Conservation (phyloP, 2,888 invertebrate species). For the Watsonalla cultraria region DNA sequence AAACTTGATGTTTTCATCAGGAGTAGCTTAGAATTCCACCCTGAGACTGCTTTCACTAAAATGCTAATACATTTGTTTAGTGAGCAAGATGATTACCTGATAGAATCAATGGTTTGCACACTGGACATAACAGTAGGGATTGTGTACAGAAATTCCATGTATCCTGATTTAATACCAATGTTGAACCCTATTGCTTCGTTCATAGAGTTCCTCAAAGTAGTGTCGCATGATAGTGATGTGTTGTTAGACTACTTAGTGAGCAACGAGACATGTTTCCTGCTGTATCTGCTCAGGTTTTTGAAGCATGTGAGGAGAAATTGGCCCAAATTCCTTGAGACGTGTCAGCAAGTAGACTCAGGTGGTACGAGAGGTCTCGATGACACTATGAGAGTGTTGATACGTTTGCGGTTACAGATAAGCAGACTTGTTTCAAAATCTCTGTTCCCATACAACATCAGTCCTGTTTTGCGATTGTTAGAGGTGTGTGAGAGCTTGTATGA, state of each 20-base stretch:
- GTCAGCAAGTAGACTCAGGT: constrained; percentile 80
- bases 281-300: constrained; percentile 89
- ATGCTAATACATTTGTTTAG: constrained; percentile 92
- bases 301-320: constrained; percentile 91
- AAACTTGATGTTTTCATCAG: constrained; percentile 91
- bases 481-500: constrained; percentile 92
- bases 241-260: constrained; percentile 91
- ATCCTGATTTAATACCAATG: constrained; percentile 88
- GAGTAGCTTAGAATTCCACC: constrained; percentile 89
- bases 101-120: constrained; percentile 95
- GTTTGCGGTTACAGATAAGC: constrained; percentile 88
- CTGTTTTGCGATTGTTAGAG: constrained; percentile 89
- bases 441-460: constrained; percentile 94
- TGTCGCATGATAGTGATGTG: constrained; percentile 89
- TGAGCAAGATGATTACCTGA: constrained; percentile 94
- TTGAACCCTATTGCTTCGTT: constrained; percentile 93
- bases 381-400: constrained; percentile 90
- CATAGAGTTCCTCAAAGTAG: constrained; percentile 90
- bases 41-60: constrained; percentile 91
- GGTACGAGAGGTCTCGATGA: constrained; percentile 83
- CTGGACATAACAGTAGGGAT: constrained; percentile 92
- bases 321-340: constrained; percentile 88
- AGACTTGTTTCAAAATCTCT: constrained; percentile 89
- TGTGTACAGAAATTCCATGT: constrained; percentile 88
- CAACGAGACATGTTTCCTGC: constrained; percentile 93